phyloP scores from a whole-genome alignment of 2,797 vertebrate species.

The Sebastes minor region DNA sequence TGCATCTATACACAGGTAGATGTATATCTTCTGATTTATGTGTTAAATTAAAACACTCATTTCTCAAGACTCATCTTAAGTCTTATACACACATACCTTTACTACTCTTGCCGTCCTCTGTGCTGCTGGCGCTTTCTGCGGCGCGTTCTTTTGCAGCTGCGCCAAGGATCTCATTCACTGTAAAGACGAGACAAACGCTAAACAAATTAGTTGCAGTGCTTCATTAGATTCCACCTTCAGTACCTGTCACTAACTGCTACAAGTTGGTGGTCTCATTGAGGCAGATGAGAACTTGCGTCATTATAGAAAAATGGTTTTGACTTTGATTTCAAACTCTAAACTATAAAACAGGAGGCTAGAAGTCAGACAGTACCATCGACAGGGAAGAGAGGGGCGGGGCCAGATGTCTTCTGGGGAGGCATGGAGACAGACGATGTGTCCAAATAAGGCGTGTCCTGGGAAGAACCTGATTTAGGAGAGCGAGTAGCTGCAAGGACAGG shows the following conservation, averaged over 20 bases:
- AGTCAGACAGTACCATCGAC: conserved; percentile 70
- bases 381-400: conserved; percentile 76
- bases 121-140: conserved; percentile 65
- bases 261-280: background rate
- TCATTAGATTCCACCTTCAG: conserved; percentile 13
- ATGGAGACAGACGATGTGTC: conserved; percentile 77
- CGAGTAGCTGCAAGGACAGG: conserved; percentile 66
- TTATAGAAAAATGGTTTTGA: background rate
- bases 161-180: conserved; percentile 81
- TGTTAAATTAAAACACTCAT: background rate
- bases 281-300: background rate
- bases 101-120: conserved; percentile 71
- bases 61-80: background rate
- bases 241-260: background rate
- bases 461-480: conserved; percentile 76
- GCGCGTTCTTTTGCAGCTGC: conserved; percentile 73
- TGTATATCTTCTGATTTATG: background rate
- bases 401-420: conserved; percentile 72
- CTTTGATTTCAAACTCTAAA: background rate
- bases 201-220: conserved; percentile 8
- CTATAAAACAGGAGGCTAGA: background rate
- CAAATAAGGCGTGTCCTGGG: conserved; percentile 75
- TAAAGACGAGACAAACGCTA: conserved; percentile 8
- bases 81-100: conserved; percentile 71
- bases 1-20: background rate